Evolutionary conservation across 2,797 vertebrate species (phyloP).

Genomic region (Schizothorax lantsangensis): DNA sequence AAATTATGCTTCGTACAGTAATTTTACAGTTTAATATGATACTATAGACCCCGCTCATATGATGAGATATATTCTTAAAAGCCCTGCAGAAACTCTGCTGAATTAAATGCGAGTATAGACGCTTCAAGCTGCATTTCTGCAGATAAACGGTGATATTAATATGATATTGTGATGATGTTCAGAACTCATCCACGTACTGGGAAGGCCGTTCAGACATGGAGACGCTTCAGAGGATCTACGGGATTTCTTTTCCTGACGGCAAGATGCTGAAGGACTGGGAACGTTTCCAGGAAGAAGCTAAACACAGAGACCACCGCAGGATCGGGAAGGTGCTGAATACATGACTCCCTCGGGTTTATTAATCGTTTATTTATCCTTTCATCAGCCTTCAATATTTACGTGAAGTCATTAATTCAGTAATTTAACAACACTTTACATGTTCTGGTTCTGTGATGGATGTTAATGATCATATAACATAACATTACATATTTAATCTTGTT

Average conservation of each 20-base stretch:
- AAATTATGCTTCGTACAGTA: no score
- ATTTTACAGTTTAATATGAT: no score
- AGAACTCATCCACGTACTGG: constrained; percentile 96
- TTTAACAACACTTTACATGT: neutral
- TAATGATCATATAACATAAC: neutral
- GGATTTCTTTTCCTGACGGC: constrained; percentile 93
- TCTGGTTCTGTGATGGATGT: neutral
- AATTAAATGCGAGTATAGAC: neutral
- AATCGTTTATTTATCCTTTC: no score
- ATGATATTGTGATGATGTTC: neutral
- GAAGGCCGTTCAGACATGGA: constrained; percentile 93
- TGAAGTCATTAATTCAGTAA: neutral
- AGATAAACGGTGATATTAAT: neutral
- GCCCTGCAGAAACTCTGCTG: no score
- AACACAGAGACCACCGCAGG: constrained; percentile 90
- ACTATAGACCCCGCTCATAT: no score
- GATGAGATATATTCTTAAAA: no score
- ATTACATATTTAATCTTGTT: no score
- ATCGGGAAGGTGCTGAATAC: constrained; percentile 87
- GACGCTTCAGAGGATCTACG: constrained; percentile 91
- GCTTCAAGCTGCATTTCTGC: neutral
- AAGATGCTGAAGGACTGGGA: constrained; percentile 95
- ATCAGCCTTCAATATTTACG: neutral
- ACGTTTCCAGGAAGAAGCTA: constrained; percentile 91
- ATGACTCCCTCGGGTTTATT: neutral